Conservation (phyloP, 2,113 vertebrate genomes). For the Onychostruthus taczanowskii region DNA sequence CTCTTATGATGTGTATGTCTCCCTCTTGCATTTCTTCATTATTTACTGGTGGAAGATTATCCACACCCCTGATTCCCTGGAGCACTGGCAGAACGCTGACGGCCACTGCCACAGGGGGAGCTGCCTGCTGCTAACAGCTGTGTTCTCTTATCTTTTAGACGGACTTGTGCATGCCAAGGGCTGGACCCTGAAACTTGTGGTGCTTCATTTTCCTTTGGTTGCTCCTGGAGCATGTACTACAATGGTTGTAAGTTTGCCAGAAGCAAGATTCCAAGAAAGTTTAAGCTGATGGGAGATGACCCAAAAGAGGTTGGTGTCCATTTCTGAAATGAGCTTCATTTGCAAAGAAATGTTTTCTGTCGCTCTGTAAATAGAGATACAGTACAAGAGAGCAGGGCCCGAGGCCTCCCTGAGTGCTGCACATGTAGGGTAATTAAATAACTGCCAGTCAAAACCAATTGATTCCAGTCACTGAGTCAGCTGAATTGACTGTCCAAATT, state of each 20-base stretch:
- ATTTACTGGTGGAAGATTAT: neutral
- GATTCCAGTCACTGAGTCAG: slow-evolving; percentile 33
- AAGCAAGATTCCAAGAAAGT: slow-evolving; percentile 97
- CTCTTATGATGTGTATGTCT: neutral
- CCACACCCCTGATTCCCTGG: neutral
- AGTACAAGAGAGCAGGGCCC: neutral
- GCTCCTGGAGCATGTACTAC: slow-evolving; percentile 99
- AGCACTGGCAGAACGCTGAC: accelerated
- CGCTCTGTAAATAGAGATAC: neutral
- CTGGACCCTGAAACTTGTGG: slow-evolving; percentile 88
- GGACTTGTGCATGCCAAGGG: slow-evolving; percentile 96
- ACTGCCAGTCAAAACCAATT: slow-evolving; percentile 15
- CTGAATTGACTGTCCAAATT: slow-evolving; percentile 27
- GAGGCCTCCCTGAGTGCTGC: neutral
- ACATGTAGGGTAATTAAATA: slow-evolving; percentile 14
- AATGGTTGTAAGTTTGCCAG: slow-evolving; percentile 99
- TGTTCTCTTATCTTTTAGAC: slow-evolving; percentile 74
- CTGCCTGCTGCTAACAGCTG: neutral
- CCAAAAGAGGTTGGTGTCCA: slow-evolving; percentile 86
- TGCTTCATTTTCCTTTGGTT: slow-evolving; percentile 98
- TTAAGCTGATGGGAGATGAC: slow-evolving; percentile 92
- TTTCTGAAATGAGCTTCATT: slow-evolving; percentile 31
- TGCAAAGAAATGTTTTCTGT: slow-evolving; percentile 16
- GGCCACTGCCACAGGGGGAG: neutral
- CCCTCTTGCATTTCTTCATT: neutral